Percentiles rank a stretch among this genome's conserved stretches.
These are phyloP conservation scores for Elegia similella DNA, from an alignment of 2,888 invertebrate genomes.

Conservation along the genomic window DNA sequence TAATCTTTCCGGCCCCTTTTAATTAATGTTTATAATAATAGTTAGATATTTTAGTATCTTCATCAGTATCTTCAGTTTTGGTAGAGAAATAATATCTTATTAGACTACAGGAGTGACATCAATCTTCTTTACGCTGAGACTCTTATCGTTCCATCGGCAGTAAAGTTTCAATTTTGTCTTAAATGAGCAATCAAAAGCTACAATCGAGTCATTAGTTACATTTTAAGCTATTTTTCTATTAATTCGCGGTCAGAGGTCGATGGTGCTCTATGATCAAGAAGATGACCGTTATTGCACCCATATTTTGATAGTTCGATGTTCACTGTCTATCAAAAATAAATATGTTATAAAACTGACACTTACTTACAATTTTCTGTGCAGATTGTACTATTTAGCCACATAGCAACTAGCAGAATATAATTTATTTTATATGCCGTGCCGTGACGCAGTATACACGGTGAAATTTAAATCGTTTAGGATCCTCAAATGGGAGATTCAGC, in stretches of 20 bases:
- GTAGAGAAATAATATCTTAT: neutral
- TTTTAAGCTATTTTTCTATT: conserved; percentile 1
- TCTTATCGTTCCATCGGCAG: neutral
- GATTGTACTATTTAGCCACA: neutral
- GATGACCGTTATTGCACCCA: neutral
- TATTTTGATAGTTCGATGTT: neutral
- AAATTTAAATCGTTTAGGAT: too few relatives aligned
- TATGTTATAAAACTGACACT: neutral
- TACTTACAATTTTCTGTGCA: neutral
- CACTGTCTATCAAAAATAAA: conserved; percentile 4
- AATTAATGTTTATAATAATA: too few relatives aligned
- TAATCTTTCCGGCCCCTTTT: too few relatives aligned
- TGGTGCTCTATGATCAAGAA: neutral
- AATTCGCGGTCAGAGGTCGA: conserved; percentile 9
- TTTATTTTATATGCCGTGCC: too few relatives aligned
- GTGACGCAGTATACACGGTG: too few relatives aligned
- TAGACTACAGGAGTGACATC: neutral
- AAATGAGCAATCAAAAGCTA: neutral
- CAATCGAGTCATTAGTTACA: conserved; percentile 3
- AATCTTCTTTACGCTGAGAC: neutral
- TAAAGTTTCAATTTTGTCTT: conserved; percentile 3
- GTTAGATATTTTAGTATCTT: too few relatives aligned
- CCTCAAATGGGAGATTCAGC: too few relatives aligned
- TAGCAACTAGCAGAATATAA: too few relatives aligned
- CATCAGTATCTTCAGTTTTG: too few relatives aligned